Evolutionary conservation across 2,797 vertebrate species (phyloP).

Genomic region (Phataginus tetradactyla): DNA sequence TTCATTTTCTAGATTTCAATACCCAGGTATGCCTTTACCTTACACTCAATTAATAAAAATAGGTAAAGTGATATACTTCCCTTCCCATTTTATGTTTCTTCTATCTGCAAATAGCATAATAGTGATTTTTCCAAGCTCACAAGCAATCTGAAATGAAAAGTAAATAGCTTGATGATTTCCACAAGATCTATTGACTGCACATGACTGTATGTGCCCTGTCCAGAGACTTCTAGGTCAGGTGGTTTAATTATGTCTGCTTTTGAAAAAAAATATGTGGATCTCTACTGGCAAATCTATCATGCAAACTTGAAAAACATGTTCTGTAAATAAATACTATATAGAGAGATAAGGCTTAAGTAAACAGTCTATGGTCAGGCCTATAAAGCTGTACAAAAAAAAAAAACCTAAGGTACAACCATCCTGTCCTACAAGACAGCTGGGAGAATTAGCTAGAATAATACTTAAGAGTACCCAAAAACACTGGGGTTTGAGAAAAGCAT

Average conservation of each 20-base stretch:
- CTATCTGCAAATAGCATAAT: neutral
- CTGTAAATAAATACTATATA: neutral
- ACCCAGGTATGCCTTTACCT: neutral
- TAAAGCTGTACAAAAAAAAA: neutral
- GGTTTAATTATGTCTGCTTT: neutral
- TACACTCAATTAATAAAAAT: neutral
- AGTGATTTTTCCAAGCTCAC: neutral
- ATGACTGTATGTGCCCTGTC: neutral
- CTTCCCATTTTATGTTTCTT: neutral
- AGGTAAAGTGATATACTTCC: neutral
- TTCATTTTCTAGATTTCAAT: conserved; percentile 2
- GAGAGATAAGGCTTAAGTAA: neutral
- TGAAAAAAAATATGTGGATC: neutral
- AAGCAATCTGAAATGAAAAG: neutral
- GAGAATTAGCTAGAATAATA: neutral
- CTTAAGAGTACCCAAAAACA: neutral
- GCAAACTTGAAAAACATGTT: neutral
- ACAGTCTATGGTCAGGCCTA: neutral
- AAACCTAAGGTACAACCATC: neutral
- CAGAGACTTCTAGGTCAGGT: neutral
- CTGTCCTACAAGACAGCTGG: neutral
- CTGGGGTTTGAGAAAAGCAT: neutral
- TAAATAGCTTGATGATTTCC: neutral
- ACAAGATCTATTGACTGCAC: neutral
- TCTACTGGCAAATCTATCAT: conserved; percentile 27